Percentiles rank a stretch among this genome's conserved stretches.
Evolutionary conservation across 2,797 vertebrate genomes (phyloP).

Genomic region (Argentina silus): DNA sequence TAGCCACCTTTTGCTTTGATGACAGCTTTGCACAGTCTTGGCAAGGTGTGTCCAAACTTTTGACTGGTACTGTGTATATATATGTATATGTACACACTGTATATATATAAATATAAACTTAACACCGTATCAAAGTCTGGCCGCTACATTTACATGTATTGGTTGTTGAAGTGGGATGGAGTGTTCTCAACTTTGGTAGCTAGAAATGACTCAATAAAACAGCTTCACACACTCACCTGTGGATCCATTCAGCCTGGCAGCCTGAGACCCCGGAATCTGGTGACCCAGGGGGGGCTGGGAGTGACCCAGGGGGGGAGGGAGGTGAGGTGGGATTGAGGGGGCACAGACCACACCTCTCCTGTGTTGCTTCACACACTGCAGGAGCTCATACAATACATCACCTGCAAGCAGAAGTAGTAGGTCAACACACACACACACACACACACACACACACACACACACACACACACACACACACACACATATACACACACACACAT

Average conservation of each 20-base stretch:
- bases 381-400: conserved; percentile 91
- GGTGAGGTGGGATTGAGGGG: conserved; percentile 17
- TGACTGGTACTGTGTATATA: too few species aligned
- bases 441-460: background rate
- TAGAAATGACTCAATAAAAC: background rate
- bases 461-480: background rate
- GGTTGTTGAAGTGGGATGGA: too few species aligned
- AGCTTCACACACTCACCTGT: conserved; percentile 53
- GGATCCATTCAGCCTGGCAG: background rate
- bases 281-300: conserved; percentile 40
- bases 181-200: too few species aligned
- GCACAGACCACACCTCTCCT: conserved; percentile 74
- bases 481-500: background rate
- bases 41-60: too few species aligned
- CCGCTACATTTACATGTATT: too few species aligned
- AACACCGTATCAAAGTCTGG: too few species aligned
- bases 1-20: too few species aligned
- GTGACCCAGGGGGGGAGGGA: conserved; percentile 29
- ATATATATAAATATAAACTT: too few species aligned
- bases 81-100: too few species aligned
- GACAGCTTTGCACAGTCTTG: too few species aligned
- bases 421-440: background rate
- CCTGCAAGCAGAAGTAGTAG: background rate
- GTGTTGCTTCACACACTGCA: conserved; percentile 88
- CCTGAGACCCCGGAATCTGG: background rate